Base-by-base conservation (phyloP, 2,888 invertebrate species). In the Erebia aethiops region DNA sequence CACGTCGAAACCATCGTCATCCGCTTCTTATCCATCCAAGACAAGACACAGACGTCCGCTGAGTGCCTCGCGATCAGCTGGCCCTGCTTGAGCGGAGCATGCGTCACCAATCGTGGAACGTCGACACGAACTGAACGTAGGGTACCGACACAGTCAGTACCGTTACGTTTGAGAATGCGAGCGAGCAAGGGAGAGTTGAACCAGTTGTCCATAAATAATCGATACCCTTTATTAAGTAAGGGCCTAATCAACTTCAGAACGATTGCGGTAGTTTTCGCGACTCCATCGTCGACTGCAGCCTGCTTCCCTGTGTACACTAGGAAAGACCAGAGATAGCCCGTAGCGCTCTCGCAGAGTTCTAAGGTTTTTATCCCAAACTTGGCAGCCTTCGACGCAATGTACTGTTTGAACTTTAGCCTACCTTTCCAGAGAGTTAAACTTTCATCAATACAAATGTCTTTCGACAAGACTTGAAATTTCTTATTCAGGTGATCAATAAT, bases 311-410 rank as follows among this genome's bases (percentile, higher is more conserved):
- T 41, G 21, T 74, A 69, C 7, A 75, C 66, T n/a, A 46, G 11
- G 52, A 75, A 64, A 52, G 35, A 51, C 74, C 75, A 75, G n/a
- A 75, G 64, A 62, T 75, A 75, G 9, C 72, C 75, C 10, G 57
- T 70, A 1, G 61, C 56, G 13, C 71, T 69, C 21, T 75, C 75
- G 61, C 72, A 73, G n/a, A 75, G 41, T 65, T 75, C 75, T 41
- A 68, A 73, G 26, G 67, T 70, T 66, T 71, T 73, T 2, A 73
- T 62, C 1, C 75, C 75, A 8, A 70, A 71, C 66, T 68, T 57
- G 4, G 72, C 74, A 14, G 69, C 60, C 16, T 69, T 71, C 8
- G 26, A 26, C 13, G 9, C 1, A 35, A 63, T 18, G 7, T 35
- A 35, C 52, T 26, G 9, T 35, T 9, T 26, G 35, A 52, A 26